Evolutionary conservation across 92 coral and sea anemone species (phyloP), one percentile per base, ranked within the genome.

Genomic region (Bergia puertoricense): DNA sequence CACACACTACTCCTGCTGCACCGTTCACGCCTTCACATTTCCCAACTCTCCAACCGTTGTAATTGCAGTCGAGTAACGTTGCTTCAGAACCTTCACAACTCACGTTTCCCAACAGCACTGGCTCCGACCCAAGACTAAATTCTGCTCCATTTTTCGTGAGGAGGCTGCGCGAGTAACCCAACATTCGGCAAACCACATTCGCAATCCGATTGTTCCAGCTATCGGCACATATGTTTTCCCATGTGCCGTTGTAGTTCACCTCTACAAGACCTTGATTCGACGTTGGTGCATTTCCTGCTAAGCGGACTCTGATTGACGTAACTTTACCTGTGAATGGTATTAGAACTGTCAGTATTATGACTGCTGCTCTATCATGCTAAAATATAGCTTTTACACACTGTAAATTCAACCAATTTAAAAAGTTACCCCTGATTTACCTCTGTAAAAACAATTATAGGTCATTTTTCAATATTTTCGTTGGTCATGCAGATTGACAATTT

Each of bases 151-250:
- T 46, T 38, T 45, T 79, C 54, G 80, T 54, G 9, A 76, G 36
- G 23, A 76, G 56, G 46, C 50, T 23, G 23, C 80, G 54, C n/a
- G 51, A n/a, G 46, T 76, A 76, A 43, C 51, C 56, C 80, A 76
- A 43, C 80, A 76, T 76, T 40, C 80, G 80, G 37, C 80, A 76
- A 15, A 76, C 80, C 80, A 76, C 80, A 9, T 76, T n/a, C 3
- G 80, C 51, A 40, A 10, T 54, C 2, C 51, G 10, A 2, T 14
- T 42, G 36, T 43, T 54, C 80, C 80, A 76, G 44, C 46, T 43
- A 43, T 7, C 3, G 54, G 23, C 54, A 42, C 80, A 76, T 15
- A 76, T 43, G 3, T 0, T 40, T 8, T 54, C 80, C 80, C 80
- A 76, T 8, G 56, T 76, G 15, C 80, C 80, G 65, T 78, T 78